These are phyloP conservation scores for Lasioglossum leucozonium DNA, from an alignment of 2,888 invertebrate genomes.

Conservation along the genomic window DNA sequence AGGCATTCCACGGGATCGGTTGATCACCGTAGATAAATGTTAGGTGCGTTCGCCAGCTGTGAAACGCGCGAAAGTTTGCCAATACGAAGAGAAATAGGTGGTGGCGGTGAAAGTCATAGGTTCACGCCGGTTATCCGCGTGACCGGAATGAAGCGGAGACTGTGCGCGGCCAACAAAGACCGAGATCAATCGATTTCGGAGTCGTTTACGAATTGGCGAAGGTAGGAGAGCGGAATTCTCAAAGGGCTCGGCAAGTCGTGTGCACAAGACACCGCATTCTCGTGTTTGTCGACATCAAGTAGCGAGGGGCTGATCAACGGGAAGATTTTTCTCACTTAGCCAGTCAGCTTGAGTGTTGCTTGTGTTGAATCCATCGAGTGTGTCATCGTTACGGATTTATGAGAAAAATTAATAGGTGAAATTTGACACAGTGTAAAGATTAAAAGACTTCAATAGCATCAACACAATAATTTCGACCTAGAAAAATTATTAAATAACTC, in stretches of 20 bases:
- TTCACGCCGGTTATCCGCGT: conserved; percentile 54
- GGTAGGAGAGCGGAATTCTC: conserved; percentile 43
- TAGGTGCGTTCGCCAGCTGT: conserved; percentile 31
- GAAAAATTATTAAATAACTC: neutral
- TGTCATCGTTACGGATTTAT: neutral
- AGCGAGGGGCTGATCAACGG: conserved; percentile 9
- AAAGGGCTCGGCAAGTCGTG: conserved; percentile 17
- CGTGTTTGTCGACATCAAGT: conserved; percentile 2
- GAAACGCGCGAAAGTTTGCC: conserved; percentile 37
- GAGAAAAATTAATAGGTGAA: no score
- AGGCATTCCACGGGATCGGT: conserved; percentile 5
- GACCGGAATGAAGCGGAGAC: conserved; percentile 64
- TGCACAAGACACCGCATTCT: conserved; percentile 11
- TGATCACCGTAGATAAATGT: conserved; percentile 42
- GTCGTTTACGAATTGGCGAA: conserved; percentile 71
- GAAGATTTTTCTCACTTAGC: conserved; percentile 49
- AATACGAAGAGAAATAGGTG: conserved; percentile 20
- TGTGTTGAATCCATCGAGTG: neutral
- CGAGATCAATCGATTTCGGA: conserved; percentile 62
- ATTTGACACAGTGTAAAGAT: no score
- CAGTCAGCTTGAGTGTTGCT: neutral
- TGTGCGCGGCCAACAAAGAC: conserved; percentile 32
- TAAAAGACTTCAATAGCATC: neutral
- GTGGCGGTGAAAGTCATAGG: conserved; percentile 55
- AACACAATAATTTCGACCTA: neutral